Base-by-base conservation (phyloP, 2,888 invertebrate genomes). In the Deilephila porcellus region DNA sequence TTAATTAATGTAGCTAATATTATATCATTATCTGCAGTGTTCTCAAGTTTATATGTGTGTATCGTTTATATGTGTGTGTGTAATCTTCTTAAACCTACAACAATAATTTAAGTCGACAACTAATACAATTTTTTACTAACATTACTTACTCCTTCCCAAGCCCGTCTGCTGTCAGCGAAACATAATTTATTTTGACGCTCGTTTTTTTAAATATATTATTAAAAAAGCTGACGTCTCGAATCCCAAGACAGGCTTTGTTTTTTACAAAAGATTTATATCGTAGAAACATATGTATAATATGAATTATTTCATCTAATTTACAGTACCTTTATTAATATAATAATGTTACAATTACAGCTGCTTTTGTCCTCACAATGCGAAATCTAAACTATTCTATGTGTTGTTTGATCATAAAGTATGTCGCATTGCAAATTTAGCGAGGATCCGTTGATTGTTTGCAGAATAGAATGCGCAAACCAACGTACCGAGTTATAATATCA, bases 341-440 rank as follows among this genome's bases (percentile, higher is more conserved):
- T 37, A n/a, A 45, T n/a, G 3, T 32, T 1, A 45, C 11, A 11
- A 37, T 64, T 64, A n/a, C 37, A 37, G 8, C 20, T 8, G 20
- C n/a, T 37, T 64, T 20, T 20, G 7, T 64, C 64, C 11, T n/a
- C 11, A 14, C 8, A 37, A 11, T 45, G 32, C 64, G 20, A 19
- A 17, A 71, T 62, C n/a, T 37, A 45, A 67, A 71, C 25, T 53
- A 52, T 67, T 37, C 11, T n/a, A 74, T 74, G 60, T 71, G 37
- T 64, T 64, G 20, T 53, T 53, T 52, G 4, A 59, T 29, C 71
- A 34, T 60, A 45, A 8, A 17, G 71, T 76, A 37, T 53, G 73
- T 72, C 70, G 76, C 76, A 79, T 62, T 62, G 32, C 62, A 62
- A 62, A 62, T 62, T 84, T 82, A 81, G 84, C 56, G 56, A 7